Conservation (phyloP, 1,140 invertebrate genomes). For the Tetranychus urticae region DNA sequence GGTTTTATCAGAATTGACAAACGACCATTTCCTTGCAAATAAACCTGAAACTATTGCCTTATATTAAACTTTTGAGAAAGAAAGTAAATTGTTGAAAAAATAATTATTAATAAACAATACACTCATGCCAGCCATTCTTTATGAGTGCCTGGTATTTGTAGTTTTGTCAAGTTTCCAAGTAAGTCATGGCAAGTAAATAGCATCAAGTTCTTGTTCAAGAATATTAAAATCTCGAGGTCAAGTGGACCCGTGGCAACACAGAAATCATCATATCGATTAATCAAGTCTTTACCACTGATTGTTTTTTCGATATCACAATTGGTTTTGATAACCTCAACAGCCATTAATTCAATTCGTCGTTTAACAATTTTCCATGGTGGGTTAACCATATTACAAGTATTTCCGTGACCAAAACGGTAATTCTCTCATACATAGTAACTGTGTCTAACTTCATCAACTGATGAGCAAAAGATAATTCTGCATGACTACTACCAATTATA, state of each 20-base stretch:
- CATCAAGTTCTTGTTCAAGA: constrained; percentile 50
- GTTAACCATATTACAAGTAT: constrained; percentile 86
- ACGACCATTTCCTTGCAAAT: too few species aligned
- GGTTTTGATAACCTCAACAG: constrained; percentile 70
- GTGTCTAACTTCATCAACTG: constrained; percentile 82
- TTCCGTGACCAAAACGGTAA: constrained; percentile 61
- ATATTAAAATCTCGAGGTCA: constrained; percentile 65
- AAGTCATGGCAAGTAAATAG: constrained; percentile 94
- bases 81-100: too few species aligned
- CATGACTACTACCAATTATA: constrained; percentile 81
- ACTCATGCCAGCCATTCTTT: too few species aligned
- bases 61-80: too few species aligned
- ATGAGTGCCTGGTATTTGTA: constrained; percentile 34
- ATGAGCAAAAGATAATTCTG: constrained; percentile 84
- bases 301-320: constrained; percentile 77
- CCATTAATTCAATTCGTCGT: constrained; percentile 59
- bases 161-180: constrained; percentile 88
- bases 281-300: constrained; percentile 44
- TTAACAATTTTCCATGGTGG: constrained; percentile 70
- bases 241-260: constrained; percentile 79
- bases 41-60: too few species aligned
- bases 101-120: too few species aligned
- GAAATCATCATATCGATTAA: constrained; percentile 56
- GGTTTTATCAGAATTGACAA: too few species aligned
- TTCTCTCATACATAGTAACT: constrained; percentile 87